Evolutionary conservation across 2,797 vertebrate genomes (phyloP), one percentile per base, ranked within the genome.

Genomic region (Diceros bicornis): DNA sequence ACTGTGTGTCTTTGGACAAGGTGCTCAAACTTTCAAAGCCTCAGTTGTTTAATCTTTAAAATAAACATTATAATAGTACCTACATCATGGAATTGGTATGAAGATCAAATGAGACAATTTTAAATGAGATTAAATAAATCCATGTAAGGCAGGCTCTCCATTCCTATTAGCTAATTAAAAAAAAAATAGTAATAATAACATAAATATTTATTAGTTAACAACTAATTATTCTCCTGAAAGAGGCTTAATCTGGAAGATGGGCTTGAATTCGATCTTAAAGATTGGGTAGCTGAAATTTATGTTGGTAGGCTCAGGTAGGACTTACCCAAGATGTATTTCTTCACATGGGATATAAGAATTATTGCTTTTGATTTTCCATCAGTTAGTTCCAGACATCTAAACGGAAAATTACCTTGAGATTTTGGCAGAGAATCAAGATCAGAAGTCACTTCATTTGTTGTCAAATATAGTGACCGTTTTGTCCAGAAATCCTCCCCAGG

Each of bases 331-430:
- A 47, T 23, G 27, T 91, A 66, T 84, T 92, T 91, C 27, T 97
- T 8, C 74, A 91, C 71, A 90, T 41, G 91, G 61, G 55, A 50
- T 47, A 44, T n/a, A 34, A 64, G 84, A 97, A 94, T 94, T 55
- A 89, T 47, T 57, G 81, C 1, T 95, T 84, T 79, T 71, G 8
- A 66, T 21, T 95, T 98, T 94, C 61, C 17, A 75, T 86, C 77
- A 61, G 6, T 68, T 94, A 29, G 52, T 87, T 97, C 32, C 11
- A 97, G 59, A 62, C 27, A 75, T 97, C 57, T 89, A 96, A 91
- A 92, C 66, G 18, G 62, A 95, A 91, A 94, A 16, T 94, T 79
- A 94, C 85, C 78, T 92, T 94, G 61, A 97, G 52, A 90, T 23
- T 97, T 93, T 90, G 93, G 66, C 25, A 94, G 71, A 55, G 20